Evolutionary conservation across 1,140 invertebrate genomes (phyloP).

Genomic region (Samia ricini): DNA sequence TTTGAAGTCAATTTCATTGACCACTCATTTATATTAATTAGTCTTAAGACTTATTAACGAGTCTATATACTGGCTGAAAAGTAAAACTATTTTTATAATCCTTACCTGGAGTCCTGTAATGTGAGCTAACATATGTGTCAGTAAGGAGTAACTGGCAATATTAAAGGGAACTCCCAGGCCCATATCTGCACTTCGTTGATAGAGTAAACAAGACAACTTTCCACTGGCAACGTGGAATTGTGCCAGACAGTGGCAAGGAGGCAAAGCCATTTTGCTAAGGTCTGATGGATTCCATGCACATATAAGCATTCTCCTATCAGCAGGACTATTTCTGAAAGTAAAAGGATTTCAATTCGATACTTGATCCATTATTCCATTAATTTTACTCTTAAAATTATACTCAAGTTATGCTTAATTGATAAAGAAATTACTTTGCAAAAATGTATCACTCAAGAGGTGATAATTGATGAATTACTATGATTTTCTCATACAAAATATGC

Average conservation of each 20-base stretch:
- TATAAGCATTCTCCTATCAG: slow-evolving; percentile 95
- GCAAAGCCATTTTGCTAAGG: slow-evolving; percentile 95
- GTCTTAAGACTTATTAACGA: too few species aligned
- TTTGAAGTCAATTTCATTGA: too few species aligned
- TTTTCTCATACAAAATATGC: too few species aligned
- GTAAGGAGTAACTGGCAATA: slow-evolving; percentile 97
- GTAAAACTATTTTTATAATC: too few species aligned
- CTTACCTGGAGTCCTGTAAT: slow-evolving; percentile 90
- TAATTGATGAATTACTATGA: too few species aligned
- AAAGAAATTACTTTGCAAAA: too few species aligned
- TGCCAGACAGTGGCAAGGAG: slow-evolving; percentile 96
- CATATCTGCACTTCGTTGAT: slow-evolving; percentile 98
- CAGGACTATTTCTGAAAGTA: slow-evolving; percentile 82
- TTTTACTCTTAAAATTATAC: too few species aligned
- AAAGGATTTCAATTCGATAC: slow-evolving; percentile 4
- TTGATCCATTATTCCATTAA: too few species aligned
- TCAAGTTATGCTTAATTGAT: too few species aligned
- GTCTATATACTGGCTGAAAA: too few species aligned
- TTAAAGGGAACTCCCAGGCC: slow-evolving; percentile 99
- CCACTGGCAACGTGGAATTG: slow-evolving; percentile 96
- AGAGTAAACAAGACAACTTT: slow-evolving; percentile 93
- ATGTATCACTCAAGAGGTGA: too few species aligned
- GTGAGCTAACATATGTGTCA: slow-evolving; percentile 98
- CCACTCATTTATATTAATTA: too few species aligned
- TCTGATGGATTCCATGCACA: slow-evolving; percentile 97